Percentiles rank a stretch among this genome's conserved stretches.
These are phyloP conservation scores for Mesorhabditis belari DNA, from an alignment of 2,888 invertebrate species.

Conservation along the genomic window DNA sequence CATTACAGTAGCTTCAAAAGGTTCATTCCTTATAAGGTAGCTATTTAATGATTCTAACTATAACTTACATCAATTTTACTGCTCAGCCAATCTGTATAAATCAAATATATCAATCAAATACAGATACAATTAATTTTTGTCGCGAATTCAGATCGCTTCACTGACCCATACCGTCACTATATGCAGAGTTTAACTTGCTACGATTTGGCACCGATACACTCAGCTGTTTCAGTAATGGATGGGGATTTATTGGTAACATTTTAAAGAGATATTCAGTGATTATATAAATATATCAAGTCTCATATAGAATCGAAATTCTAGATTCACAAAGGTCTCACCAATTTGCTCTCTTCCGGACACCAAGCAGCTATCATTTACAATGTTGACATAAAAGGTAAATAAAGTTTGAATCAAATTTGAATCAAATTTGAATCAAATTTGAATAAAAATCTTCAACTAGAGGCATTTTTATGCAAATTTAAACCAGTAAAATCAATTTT, in stretches of 20 bases:
- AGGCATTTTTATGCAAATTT: too few species aligned
- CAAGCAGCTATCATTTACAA: conserved; percentile 31
- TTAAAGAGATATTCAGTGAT: too few species aligned
- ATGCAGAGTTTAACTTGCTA: conserved; percentile 48
- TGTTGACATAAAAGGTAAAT: conserved; percentile 12
- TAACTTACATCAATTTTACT: too few species aligned
- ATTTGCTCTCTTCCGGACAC: conserved; percentile 34
- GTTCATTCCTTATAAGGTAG: too few species aligned
- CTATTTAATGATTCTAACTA: too few species aligned
- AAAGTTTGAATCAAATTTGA: neutral
- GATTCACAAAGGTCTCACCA: conserved; percentile 41
- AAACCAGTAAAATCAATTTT: too few species aligned
- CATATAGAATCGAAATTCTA: conserved; percentile 8
- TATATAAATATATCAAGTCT: too few species aligned
- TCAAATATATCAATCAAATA: too few species aligned
- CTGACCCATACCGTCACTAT: conserved; percentile 42
- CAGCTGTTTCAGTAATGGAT: conserved; percentile 42
- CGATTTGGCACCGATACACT: conserved; percentile 44
- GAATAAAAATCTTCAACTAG: neutral
- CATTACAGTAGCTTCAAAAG: too few species aligned
- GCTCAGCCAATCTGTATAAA: too few species aligned
- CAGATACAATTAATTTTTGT: too few species aligned
- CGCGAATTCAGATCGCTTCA: conserved; percentile 24
- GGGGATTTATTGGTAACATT: conserved; percentile 24
- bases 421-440: neutral